Percentiles rank a stretch among this genome's conserved stretches.
Evolutionary conservation across 2,888 invertebrate species (phyloP).

Genomic region (Drosophila paranaensis): DNA sequence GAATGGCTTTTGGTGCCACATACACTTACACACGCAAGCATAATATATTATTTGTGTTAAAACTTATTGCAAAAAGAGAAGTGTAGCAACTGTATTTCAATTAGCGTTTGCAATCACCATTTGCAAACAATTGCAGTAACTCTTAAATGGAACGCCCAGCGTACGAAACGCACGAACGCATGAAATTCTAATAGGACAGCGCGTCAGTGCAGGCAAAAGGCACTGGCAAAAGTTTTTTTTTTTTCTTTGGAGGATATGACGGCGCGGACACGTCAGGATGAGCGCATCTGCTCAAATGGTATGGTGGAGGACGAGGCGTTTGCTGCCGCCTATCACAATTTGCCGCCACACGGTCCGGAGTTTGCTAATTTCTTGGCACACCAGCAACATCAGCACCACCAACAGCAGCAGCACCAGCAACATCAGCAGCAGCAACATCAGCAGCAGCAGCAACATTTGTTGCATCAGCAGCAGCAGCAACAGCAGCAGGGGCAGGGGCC

Average conservation of each 20-base stretch:
- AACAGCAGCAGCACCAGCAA: slow-evolving; percentile 19
- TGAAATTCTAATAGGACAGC: slow-evolving; percentile 62
- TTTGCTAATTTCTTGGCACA: slow-evolving; percentile 62
- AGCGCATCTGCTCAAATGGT: slow-evolving; percentile 54
- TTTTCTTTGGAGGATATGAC: slow-evolving; percentile 54
- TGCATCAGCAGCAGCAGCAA: slow-evolving; percentile 44
- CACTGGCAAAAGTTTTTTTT: slow-evolving; percentile 34
- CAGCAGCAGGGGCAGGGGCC: slow-evolving; percentile 50
- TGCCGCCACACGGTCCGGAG: slow-evolving; percentile 59
- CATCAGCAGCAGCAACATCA: slow-evolving; percentile 12
- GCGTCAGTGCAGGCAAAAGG: slow-evolving; percentile 47
- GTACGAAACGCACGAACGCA: slow-evolving; percentile 29
- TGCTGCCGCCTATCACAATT: slow-evolving; percentile 45
- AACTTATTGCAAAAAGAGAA: slow-evolving; percentile 60
- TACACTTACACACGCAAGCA: slow-evolving; percentile 67
- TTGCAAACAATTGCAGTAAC: slow-evolving; percentile 15
- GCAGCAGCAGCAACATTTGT: slow-evolving; percentile 31
- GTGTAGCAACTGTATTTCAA: slow-evolving; percentile 45
- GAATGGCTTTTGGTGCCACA: slow-evolving; percentile 55
- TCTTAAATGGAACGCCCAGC: slow-evolving; percentile 17
- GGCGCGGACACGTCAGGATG: slow-evolving; percentile 71
- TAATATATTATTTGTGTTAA: slow-evolving; percentile 63
- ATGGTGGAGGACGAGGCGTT: slow-evolving; percentile 47
- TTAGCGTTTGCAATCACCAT: slow-evolving; percentile 21
- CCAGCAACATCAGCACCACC: slow-evolving; percentile 53